Percentiles rank a stretch among this genome's conserved stretches.
Conservation (phyloP, 2,797 vertebrate species). For the Epinephelus coioides region DNA sequence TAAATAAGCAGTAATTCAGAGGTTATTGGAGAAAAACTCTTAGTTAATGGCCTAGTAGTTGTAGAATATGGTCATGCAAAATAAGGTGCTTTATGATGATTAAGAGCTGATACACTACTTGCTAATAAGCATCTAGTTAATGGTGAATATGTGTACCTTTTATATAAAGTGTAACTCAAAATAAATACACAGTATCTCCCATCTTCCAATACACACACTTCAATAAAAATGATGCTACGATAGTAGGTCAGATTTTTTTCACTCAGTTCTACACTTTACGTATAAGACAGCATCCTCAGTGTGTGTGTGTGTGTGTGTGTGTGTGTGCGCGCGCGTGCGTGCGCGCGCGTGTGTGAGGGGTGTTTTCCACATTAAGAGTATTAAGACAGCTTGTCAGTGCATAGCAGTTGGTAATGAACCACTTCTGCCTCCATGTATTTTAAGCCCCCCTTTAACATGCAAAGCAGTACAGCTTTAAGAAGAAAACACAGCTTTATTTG, state of each 20-base stretch:
- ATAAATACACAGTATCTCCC: neutral
- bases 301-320: too few relatives aligned
- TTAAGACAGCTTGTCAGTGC: neutral
- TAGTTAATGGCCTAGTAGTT: too few relatives aligned
- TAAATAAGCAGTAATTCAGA: too few relatives aligned
- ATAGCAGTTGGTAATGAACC: neutral
- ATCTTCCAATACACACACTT: neutral
- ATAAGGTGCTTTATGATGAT: too few relatives aligned
- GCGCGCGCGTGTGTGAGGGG: neutral
- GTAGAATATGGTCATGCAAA: too few relatives aligned
- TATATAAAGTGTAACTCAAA: neutral
- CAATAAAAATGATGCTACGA: neutral
- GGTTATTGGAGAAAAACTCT: too few relatives aligned
- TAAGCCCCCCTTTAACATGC: too few relatives aligned
- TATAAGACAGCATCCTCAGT: neutral
- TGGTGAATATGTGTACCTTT: too few relatives aligned
- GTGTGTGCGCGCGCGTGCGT: too few relatives aligned
- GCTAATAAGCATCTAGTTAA: too few relatives aligned
- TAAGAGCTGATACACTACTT: too few relatives aligned
- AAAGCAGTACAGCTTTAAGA: neutral
- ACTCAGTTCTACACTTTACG: neutral
- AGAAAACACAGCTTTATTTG: neutral
- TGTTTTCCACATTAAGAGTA: neutral
- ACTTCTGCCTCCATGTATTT: constrained; percentile 26
- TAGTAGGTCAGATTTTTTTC: neutral